phyloP scores from a whole-genome alignment of 1,140 invertebrate genomes.

The Drosophila carrolli region DNA sequence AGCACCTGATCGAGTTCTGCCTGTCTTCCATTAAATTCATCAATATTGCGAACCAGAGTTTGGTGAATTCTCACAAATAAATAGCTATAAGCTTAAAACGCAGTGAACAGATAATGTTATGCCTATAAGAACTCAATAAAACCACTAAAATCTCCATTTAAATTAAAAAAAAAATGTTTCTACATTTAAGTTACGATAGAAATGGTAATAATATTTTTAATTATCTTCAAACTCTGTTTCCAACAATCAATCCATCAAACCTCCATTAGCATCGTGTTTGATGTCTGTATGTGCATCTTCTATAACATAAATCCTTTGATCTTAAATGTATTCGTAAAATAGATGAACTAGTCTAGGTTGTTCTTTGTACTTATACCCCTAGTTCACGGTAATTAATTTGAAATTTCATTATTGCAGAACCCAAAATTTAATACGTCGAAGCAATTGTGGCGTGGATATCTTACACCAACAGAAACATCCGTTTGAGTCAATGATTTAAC shows the following conservation, averaged over 20 bases:
- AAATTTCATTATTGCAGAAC: slow-evolving; percentile 68
- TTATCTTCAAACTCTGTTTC: slow-evolving; percentile 27
- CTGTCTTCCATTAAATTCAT: slow-evolving; percentile 44
- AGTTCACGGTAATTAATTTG: slow-evolving; percentile 23
- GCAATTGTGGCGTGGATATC: slow-evolving; percentile 80
- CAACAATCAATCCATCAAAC: slow-evolving; percentile 20
- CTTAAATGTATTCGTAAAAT: slow-evolving; percentile 31
- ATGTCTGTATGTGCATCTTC: slow-evolving; percentile 35
- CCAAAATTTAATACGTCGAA: slow-evolving; percentile 82
- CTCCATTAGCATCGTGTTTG: slow-evolving; percentile 49
- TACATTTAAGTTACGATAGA: no score
- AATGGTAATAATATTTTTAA: no score
- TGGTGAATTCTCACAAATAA: not conserved
- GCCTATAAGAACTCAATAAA: no score
- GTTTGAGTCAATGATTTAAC: slow-evolving; percentile 82
- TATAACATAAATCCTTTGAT: slow-evolving; percentile 11
- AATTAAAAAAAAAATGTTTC: no score
- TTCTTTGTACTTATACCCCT: not conserved
- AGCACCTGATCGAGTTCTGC: slow-evolving; percentile 50
- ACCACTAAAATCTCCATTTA: no score
- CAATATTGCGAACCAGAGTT: slow-evolving; percentile 20
- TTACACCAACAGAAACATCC: slow-evolving; percentile 83
- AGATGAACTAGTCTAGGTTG: slow-evolving; percentile 9
- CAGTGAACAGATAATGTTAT: no score
- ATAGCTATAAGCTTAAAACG: no score